A percentile compares a stretch with the other conserved stretches of the same genome.
Conservation (phyloP, 2,797 vertebrate genomes). For the Oreortyx pictus region DNA sequence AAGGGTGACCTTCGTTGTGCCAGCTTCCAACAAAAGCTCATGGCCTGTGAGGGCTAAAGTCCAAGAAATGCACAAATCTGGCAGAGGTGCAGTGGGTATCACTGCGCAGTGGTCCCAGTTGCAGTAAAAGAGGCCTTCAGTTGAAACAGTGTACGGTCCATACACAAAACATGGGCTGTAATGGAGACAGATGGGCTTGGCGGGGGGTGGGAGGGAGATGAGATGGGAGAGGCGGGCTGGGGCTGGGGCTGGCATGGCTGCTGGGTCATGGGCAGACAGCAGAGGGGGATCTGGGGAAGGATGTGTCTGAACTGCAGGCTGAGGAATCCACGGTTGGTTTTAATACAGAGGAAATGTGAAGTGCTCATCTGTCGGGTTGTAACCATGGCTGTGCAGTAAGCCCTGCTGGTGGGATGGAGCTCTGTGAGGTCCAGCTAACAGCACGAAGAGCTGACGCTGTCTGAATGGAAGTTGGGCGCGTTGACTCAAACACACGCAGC, state of each 20-base stretch:
- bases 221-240: background rate
- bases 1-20: background rate
- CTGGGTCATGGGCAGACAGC: background rate
- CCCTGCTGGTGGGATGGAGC: background rate
- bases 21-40: fast-evolving
- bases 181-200: background rate
- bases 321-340: background rate
- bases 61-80: background rate
- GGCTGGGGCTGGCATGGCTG: background rate
- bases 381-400: background rate
- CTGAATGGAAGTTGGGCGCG: constrained; percentile 22
- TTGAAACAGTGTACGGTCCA: fast-evolving
- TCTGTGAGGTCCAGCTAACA: background rate
- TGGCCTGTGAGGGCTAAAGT: background rate
- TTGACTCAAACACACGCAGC: constrained; percentile 34
- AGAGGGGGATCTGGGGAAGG: background rate
- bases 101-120: background rate
- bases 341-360: background rate
- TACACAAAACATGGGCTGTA: background rate
- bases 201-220: constrained; percentile 25
- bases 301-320: background rate
- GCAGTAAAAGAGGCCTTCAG: background rate
- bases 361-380: background rate
- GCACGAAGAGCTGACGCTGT: constrained; percentile 31
- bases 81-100: background rate